Conservation (phyloP, 2,797 vertebrate genomes). For the Poeciliopsis infans region DNA sequence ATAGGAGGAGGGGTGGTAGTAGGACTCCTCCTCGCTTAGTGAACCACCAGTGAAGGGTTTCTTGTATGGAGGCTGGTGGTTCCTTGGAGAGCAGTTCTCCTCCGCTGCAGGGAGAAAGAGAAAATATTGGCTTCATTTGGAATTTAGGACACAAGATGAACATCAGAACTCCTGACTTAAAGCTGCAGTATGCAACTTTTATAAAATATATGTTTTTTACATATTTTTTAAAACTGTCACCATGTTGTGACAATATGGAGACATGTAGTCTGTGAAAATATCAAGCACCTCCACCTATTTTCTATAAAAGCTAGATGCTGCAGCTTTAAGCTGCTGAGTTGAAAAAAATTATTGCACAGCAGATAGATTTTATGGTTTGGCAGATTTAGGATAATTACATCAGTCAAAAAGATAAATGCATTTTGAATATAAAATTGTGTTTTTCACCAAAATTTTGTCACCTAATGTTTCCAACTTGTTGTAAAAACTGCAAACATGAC, state of each 20-base stretch:
- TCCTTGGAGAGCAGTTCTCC: slow-evolving; percentile 85
- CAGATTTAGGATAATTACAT: slow-evolving; percentile 4
- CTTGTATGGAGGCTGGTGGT: slow-evolving; percentile 86
- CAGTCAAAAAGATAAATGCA: not conserved
- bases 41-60: slow-evolving; percentile 90
- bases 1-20: slow-evolving; percentile 85
- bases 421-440: not conserved
- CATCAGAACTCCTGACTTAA: not conserved
- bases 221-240: no score
- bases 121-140: slow-evolving; percentile 3
- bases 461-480: not conserved
- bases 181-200: not conserved
- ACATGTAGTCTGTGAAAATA: no score
- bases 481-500: not conserved
- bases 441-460: not conserved
- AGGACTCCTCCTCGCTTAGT: slow-evolving; percentile 86
- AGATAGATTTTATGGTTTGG: slow-evolving; percentile 3
- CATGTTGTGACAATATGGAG: no score
- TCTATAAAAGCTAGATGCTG: not conserved
- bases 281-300: no score
- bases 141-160: not conserved
- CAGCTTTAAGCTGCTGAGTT: not conserved
- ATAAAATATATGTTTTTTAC: no score
- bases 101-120: slow-evolving; percentile 70
- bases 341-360: not conserved